These are phyloP conservation scores for Leucosticte australis DNA, from an alignment of 2,113 vertebrate genomes.

Conservation along the genomic window DNA sequence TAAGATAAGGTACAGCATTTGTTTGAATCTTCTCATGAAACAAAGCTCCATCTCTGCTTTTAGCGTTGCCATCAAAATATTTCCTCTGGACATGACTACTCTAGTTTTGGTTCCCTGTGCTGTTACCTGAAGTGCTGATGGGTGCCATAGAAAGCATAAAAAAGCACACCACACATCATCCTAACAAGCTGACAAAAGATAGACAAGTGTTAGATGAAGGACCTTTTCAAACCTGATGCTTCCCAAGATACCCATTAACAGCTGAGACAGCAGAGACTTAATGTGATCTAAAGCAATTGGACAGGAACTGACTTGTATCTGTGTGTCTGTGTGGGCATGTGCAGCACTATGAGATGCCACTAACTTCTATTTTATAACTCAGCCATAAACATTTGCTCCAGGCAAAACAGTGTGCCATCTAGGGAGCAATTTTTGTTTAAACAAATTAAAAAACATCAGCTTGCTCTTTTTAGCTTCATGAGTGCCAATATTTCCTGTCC, in stretches of 20 bases:
- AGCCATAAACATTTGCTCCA: slow-evolving; percentile 50
- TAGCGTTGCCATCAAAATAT: neutral
- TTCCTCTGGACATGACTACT: neutral
- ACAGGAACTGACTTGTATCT: slow-evolving; percentile 1
- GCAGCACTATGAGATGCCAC: neutral
- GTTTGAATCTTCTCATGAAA: neutral
- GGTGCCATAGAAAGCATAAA: neutral
- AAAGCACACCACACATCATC: neutral
- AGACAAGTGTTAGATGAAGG: neutral
- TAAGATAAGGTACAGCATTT: neutral
- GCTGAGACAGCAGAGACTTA: slow-evolving; percentile 33
- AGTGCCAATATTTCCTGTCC: neutral
- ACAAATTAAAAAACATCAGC: slow-evolving; percentile 53
- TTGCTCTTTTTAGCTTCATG: slow-evolving; percentile 6
- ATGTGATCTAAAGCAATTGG: slow-evolving; percentile 29
- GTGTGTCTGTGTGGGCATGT: neutral
- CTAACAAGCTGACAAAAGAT: slow-evolving; percentile 15
- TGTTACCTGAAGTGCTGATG: neutral
- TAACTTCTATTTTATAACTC: slow-evolving; percentile 36
- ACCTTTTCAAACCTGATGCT: neutral
- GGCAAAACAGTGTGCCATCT: slow-evolving; percentile 41
- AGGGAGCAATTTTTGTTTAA: slow-evolving; percentile 48
- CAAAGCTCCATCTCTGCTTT: neutral
- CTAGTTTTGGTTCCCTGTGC: neutral
- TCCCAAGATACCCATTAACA: slow-evolving; percentile 1